Conservation (phyloP, 2,888 invertebrate species). For the Nycteola revayana region DNA sequence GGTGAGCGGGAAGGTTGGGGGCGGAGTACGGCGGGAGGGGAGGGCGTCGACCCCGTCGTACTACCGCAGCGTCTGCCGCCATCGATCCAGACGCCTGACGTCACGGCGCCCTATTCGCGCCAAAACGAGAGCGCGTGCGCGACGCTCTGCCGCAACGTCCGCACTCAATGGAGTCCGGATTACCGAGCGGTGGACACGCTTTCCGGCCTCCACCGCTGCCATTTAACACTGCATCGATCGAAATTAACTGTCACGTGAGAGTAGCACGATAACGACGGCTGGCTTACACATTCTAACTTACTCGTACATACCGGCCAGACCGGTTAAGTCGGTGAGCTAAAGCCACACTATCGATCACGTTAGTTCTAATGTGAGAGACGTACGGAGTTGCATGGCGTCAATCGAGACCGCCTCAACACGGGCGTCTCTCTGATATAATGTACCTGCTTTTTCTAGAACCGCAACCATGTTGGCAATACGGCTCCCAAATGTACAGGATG, state of each 20-base stretch:
- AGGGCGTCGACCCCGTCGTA: slow-evolving; percentile 78
- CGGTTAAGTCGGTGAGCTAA: slow-evolving; percentile 36
- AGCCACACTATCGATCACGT: slow-evolving; percentile 36
- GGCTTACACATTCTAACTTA: slow-evolving; percentile 41
- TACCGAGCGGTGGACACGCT: slow-evolving; percentile 70
- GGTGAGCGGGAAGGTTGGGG: slow-evolving; percentile 61
- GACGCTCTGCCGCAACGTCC: slow-evolving; percentile 72
- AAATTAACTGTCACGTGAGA: slow-evolving; percentile 63
- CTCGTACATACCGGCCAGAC: slow-evolving; percentile 41
- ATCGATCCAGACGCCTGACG: slow-evolving; percentile 82
- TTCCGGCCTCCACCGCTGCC: slow-evolving; percentile 57
- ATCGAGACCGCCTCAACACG: slow-evolving; percentile 77
- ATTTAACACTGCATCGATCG: slow-evolving; percentile 58
- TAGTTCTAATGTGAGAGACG: slow-evolving; percentile 69
- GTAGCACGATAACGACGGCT: slow-evolving; percentile 48
- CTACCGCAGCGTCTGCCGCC: slow-evolving; percentile 82
- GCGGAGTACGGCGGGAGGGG: slow-evolving; percentile 50
- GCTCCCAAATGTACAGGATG: slow-evolving; percentile 80
- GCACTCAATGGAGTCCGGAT: slow-evolving; percentile 74
- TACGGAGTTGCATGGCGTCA: slow-evolving; percentile 80
- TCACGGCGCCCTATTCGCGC: slow-evolving; percentile 80
- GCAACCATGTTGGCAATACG: slow-evolving; percentile 64
- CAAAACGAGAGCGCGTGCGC: slow-evolving; percentile 80
- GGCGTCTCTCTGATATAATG: slow-evolving; percentile 71
- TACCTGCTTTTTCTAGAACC: slow-evolving; percentile 80